phyloP scores from a whole-genome alignment of 2,113 vertebrate genomes.

The Fulica atra region DNA sequence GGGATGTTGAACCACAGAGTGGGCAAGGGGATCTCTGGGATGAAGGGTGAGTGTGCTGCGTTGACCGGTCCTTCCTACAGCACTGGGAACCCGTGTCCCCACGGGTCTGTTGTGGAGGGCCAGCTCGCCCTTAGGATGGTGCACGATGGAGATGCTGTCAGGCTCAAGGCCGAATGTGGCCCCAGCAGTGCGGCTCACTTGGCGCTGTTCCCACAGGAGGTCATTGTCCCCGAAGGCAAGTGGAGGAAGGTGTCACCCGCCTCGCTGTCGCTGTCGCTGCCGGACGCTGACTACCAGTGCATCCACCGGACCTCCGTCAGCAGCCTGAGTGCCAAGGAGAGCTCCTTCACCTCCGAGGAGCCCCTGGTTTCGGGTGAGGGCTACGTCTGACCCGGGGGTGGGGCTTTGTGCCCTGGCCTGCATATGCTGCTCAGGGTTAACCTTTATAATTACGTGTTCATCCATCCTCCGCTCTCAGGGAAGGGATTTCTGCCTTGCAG shows the following conservation, averaged over 20 bases:
- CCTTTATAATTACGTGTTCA: not conserved
- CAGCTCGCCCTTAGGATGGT: not conserved
- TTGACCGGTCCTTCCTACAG: not conserved
- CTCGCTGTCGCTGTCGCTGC: slow-evolving; percentile 84
- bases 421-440: fast-evolving
- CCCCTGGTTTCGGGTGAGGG: slow-evolving; percentile 72
- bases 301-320: slow-evolving; percentile 81
- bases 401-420: fast-evolving
- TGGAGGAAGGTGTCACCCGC: slow-evolving; percentile 88
- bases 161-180: not conserved
- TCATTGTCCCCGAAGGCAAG: slow-evolving; percentile 87
- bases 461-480: fast-evolving
- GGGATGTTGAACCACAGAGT: not conserved
- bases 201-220: slow-evolving; percentile 71
- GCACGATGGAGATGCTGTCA: fast-evolving
- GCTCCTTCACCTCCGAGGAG: slow-evolving; percentile 80
- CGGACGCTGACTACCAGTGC: slow-evolving; percentile 73
- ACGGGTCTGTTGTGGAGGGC: fast-evolving
- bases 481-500: not conserved
- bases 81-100: not conserved
- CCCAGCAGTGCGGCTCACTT: fast-evolving
- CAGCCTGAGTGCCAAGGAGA: slow-evolving; percentile 80
- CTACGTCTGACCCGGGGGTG: fast-evolving
- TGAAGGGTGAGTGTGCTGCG: fast-evolving
- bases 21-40: fast-evolving